phyloP scores from a whole-genome alignment of 2,113 vertebrate genomes.

The Cyanocitta stelleri region DNA sequence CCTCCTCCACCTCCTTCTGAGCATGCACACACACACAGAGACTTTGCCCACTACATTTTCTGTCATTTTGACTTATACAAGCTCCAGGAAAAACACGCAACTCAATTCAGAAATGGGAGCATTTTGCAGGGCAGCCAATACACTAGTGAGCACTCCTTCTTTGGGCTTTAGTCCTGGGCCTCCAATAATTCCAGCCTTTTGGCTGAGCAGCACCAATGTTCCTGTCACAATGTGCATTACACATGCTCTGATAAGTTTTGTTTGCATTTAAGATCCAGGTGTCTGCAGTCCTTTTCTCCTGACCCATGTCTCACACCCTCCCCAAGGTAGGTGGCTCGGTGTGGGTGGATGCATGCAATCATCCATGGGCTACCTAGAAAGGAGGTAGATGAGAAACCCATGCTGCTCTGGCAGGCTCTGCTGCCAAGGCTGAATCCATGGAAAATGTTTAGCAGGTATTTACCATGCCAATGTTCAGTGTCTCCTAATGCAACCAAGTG shows the following conservation, averaged over 20 bases:
- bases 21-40: not conserved
- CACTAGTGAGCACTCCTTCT: not conserved
- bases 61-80: not conserved
- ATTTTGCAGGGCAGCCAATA: not conserved
- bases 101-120: not conserved
- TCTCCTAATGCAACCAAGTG: not conserved
- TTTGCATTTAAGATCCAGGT: not conserved
- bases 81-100: not conserved
- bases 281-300: not conserved
- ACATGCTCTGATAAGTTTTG: not conserved
- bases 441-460: not conserved
- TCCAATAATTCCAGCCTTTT: not conserved
- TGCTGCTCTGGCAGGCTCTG: not conserved
- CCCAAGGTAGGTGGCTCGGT: not conserved
- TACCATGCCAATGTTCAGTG: not conserved
- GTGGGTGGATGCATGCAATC: rapidly evolving
- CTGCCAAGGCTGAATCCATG: not conserved
- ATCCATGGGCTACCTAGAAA: not conserved
- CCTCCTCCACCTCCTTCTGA: not conserved
- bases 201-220: not conserved
- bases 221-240: not conserved
- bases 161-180: not conserved
- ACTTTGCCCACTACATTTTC: not conserved
- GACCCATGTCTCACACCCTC: not conserved
- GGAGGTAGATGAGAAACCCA: not conserved